A percentile compares a stretch with the other conserved stretches of the same genome.
Evolutionary conservation across 2,113 vertebrate species (phyloP).

Genomic region (Percopsis transmontana): DNA sequence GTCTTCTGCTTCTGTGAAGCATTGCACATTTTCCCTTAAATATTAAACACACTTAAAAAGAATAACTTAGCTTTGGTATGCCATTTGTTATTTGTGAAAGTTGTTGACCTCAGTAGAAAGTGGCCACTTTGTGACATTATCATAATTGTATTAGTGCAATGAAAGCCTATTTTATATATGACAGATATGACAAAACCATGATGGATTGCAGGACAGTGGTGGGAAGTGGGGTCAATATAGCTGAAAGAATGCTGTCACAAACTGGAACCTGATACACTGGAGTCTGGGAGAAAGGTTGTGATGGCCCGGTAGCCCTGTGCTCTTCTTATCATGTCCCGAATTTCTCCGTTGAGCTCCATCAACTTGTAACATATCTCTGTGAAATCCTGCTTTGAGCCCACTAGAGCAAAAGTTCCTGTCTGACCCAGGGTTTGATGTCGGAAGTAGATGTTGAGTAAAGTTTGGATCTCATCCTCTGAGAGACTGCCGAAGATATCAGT

Average conservation of each 20-base stretch:
- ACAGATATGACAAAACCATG: background rate
- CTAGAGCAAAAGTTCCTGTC: constrained; percentile 92
- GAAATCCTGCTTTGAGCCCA: constrained; percentile 93
- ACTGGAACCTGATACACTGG: constrained; percentile 88
- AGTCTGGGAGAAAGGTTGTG: constrained; percentile 90
- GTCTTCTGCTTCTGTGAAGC: constrained; percentile 80
- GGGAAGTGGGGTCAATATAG: constrained; percentile 34
- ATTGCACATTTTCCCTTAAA: constrained; percentile 93
- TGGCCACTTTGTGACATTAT: constrained; percentile 74
- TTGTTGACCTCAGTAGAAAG: constrained; percentile 82
- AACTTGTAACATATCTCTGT: constrained; percentile 89
- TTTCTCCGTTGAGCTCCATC: constrained; percentile 93
- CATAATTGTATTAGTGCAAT: constrained; percentile 77
- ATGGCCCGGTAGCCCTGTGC: constrained; percentile 89
- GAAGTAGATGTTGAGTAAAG: constrained; percentile 95
- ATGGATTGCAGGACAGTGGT: background rate
- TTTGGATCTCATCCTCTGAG: constrained; percentile 93
- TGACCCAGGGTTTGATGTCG: constrained; percentile 95
- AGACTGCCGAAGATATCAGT: constrained; percentile 93
- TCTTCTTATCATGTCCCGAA: constrained; percentile 90
- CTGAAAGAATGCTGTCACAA: constrained; percentile 83
- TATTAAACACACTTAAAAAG: constrained; percentile 63
- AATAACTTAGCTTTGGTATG: constrained; percentile 86
- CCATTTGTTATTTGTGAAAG: constrained; percentile 73
- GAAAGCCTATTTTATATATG: constrained; percentile 69